Evolutionary conservation across 2,113 vertebrate species (phyloP).

Genomic region (Bos javanicus): DNA sequence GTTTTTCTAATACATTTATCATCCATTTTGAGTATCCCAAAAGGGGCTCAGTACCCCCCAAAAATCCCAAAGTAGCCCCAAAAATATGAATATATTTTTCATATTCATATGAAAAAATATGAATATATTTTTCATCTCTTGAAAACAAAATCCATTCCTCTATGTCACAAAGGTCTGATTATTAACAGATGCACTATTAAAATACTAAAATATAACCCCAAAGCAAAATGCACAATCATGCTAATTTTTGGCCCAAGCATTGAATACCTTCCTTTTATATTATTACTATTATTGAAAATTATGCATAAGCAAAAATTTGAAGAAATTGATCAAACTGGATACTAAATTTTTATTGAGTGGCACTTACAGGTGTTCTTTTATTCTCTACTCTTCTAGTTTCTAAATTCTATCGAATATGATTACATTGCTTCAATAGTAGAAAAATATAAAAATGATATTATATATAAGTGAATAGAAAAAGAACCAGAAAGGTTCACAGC

Average conservation of each 20-base stretch:
- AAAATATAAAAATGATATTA: neutral
- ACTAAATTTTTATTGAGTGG: neutral
- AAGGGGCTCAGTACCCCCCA: neutral
- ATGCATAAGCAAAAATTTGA: neutral
- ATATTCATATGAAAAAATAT: neutral
- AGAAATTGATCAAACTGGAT: neutral
- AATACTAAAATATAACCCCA: neutral
- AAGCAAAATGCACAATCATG: neutral
- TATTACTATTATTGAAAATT: neutral
- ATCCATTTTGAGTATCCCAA: neutral
- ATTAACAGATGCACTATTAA: neutral
- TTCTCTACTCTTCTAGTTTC: neutral
- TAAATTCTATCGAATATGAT: neutral
- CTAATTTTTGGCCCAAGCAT: neutral
- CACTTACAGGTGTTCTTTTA: neutral
- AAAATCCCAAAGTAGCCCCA: neutral
- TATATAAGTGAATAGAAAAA: neutral
- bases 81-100: neutral
- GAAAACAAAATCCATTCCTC: neutral
- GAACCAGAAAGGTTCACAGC: neutral
- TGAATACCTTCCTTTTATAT: neutral
- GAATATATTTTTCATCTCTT: neutral
- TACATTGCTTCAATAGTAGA: neutral
- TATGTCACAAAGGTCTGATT: neutral
- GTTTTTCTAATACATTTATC: neutral